phyloP scores from a whole-genome alignment of 2,113 vertebrate species.

The Machaerirhynchus nigripectus region DNA sequence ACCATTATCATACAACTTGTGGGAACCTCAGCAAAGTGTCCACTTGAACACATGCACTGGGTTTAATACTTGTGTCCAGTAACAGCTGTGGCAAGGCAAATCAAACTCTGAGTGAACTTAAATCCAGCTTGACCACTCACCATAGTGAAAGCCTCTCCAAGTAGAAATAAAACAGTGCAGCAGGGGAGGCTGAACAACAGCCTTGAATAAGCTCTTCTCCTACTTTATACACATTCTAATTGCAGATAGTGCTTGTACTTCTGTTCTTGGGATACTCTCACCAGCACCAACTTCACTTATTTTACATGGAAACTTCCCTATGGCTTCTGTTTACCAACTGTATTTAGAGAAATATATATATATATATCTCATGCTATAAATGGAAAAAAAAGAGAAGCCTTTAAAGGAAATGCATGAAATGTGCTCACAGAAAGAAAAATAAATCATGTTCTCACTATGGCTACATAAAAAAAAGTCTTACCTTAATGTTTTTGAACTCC shows the following conservation, averaged over 20 bases:
- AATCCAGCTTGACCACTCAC: not conserved
- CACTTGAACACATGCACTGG: not conserved
- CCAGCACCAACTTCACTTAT: not conserved
- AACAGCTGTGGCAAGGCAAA: not conserved
- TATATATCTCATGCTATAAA: not conserved
- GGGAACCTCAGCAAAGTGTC: not conserved
- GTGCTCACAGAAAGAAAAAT: not conserved
- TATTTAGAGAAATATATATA: not conserved
- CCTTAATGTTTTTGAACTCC: conserved; percentile 96
- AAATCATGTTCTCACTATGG: not conserved
- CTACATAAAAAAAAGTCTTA: conserved; percentile 48
- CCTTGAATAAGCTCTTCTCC: not conserved
- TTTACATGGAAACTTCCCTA: not conserved
- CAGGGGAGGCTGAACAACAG: not conserved
- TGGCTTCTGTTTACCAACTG: not conserved
- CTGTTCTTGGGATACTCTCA: not conserved
- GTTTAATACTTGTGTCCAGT: not conserved
- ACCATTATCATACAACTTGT: not conserved
- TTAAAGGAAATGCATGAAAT: not conserved
- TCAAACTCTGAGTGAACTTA: not conserved
- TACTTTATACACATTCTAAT: not conserved
- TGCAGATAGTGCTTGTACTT: not conserved
- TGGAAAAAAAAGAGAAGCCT: not conserved
- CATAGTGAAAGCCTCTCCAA: not conserved
- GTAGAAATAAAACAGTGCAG: not conserved